Evolutionary conservation across 2,797 vertebrate species (phyloP), one percentile per base, ranked within the genome.

Genomic region (Sebastes minor): DNA sequence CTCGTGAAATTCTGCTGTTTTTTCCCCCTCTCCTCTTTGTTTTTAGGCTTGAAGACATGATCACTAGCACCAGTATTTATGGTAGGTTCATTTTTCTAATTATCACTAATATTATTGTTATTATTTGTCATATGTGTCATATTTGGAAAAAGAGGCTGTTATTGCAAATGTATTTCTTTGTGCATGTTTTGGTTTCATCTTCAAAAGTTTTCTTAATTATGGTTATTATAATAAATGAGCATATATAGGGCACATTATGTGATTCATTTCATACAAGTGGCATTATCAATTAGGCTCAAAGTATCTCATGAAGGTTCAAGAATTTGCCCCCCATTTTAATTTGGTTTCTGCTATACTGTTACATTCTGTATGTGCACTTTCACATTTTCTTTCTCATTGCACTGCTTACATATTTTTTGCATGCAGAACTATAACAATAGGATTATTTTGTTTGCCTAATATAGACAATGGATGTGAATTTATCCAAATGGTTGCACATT

Each of bases 1-100:
- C 96, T 97, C 96, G 96, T 98, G 96, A 98, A 97, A 97, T 97
- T 97, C 96, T 96, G 96, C 97, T 97, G 96, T 96, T 97, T 96
- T 97, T 96, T 5, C 13, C 35, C 95, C 95, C 89, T 96, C 90
- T 93, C 84, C 87, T 92, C 86, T 94, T 94, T 91, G 93, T 93
- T 94, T 94, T 93, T 93, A 94, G 94, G 93, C 93, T 94, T 96
- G 97, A 97, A 98, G 98, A 98, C 97, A 99, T 99, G 98, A 99
- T 99, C 97, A 97, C 98, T 97, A 99, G 98, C 98, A 97, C 96
- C 97, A 97, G 97, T 97, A 97, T 99, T 96, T 98, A 99, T 98
- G 98, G 98, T 99, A 99, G 89, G 98, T 99, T 92, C 93, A 92
- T 95, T 97, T 97, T 97, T 96, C 92, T 88, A 87, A 96, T 97